Conservation (phyloP, 2,888 invertebrate species). For the Hydroisotoma schaefferi region DNA sequence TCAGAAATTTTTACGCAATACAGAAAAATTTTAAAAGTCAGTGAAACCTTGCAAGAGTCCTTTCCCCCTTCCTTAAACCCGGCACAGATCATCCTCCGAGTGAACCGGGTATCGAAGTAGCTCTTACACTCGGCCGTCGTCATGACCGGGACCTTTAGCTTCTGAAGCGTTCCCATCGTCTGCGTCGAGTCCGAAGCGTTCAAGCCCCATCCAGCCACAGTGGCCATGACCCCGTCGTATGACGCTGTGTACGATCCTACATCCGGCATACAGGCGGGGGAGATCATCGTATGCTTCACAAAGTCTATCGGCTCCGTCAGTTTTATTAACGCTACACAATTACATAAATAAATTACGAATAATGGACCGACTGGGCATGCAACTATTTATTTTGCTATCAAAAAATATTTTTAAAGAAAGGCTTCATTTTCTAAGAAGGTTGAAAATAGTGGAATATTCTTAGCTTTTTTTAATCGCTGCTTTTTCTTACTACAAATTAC, state of each 20-base stretch:
- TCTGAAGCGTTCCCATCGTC: constrained; percentile 38
- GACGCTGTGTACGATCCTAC: constrained; percentile 18
- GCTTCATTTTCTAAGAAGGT: too few species aligned
- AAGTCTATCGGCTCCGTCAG: constrained; percentile 33
- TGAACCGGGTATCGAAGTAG: constrained; percentile 32
- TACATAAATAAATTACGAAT: too few species aligned
- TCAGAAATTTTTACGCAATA: neutral
- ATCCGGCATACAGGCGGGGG: constrained; percentile 31
- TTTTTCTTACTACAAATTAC: too few species aligned
- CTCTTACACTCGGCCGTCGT: constrained; percentile 25
- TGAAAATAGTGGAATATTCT: too few species aligned
- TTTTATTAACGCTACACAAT: constrained; percentile 27
- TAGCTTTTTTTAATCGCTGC: too few species aligned
- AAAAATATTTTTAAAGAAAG: too few species aligned
- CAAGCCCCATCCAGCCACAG: constrained; percentile 40
- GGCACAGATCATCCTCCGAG: constrained; percentile 40
- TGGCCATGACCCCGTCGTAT: constrained; percentile 23
- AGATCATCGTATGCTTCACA: constrained; percentile 6
- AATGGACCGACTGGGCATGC: too few species aligned
- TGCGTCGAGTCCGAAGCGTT: constrained; percentile 18
- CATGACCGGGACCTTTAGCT: constrained; percentile 38
- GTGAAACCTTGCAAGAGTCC: constrained; percentile 40
- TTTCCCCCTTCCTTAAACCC: constrained; percentile 39
- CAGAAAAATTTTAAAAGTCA: neutral
- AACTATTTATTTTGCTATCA: too few species aligned